Base-by-base conservation (phyloP, 2,113 vertebrate species). In the Pteropus alecto region DNA sequence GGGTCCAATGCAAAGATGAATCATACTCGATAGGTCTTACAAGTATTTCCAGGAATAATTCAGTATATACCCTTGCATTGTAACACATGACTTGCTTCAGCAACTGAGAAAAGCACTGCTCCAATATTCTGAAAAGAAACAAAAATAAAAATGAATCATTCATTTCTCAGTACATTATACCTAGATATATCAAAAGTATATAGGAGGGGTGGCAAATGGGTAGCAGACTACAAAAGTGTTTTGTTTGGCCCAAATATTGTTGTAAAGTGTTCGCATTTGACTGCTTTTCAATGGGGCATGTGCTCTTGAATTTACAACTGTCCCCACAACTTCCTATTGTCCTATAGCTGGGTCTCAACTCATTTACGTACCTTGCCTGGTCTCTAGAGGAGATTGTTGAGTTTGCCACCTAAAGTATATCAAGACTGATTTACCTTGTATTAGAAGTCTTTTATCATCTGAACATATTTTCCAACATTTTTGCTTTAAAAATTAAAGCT, bases 401-500 rank as follows among this genome's bases (percentile, higher is more conserved):
- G 21, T 77, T 65, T 67, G 18, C 41, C 9, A n/a, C 38, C 60
- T 54, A 30, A 43, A 51, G 6, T 51, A 15, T 46, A 46, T 28
- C 15, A 67, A n/a, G 56, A 78, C 38, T 46, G 38, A 90, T 65
- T 83, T 22, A n/a, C 30, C n/a, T 38, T n/a, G 22, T 90, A 12
- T 41, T 74, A 56, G 18, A 35, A 21, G 26, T 87, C 67, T 94
- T 78, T 78, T 84, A 54, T 74, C 30, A 90, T n/a, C 35, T 43
- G 71, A 54, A 73, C 9, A 28, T 33, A 35, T 2, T 7, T 56
- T 35, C 48, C n/a, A 48, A 8, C 3, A 61, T 73, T 86, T 93
- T 87, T 67, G 28, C n/a, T 60, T 87, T 79, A 73, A 90, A 96
- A 77, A 60, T 76, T 26, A 70, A 88, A 94, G 41, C 33, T 63